phyloP scores from a whole-genome alignment of 2,888 invertebrate species.

The Drosophila merina region DNA sequence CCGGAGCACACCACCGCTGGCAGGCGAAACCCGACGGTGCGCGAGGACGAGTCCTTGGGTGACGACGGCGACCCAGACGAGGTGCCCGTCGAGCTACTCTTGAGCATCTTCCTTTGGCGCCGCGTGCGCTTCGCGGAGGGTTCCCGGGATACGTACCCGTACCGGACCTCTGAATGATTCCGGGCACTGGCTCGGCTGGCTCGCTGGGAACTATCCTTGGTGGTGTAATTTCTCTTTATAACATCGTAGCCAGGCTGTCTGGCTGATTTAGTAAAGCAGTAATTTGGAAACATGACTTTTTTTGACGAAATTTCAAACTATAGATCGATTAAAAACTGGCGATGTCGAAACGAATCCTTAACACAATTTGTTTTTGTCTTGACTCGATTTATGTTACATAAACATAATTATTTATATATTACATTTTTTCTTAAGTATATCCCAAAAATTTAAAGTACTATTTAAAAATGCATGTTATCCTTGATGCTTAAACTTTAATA shows the following conservation, averaged over 20 bases:
- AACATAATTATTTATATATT: neutral
- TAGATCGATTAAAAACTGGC: slow-evolving; percentile 33
- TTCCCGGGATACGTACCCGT: slow-evolving; percentile 1
- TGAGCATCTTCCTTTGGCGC: slow-evolving; percentile 4
- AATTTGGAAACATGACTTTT: slow-evolving; percentile 66
- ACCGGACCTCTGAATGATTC: slow-evolving; percentile 6
- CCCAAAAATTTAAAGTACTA: too few relatives aligned
- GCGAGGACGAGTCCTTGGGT: neutral
- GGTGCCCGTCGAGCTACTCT: neutral
- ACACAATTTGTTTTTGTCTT: neutral
- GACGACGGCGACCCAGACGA: too few relatives aligned
- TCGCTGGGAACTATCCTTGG: slow-evolving; percentile 9
- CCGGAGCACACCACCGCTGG: slow-evolving; percentile 19
- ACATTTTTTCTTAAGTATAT: too few relatives aligned
- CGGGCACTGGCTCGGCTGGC: neutral
- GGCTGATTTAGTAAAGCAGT: slow-evolving; percentile 57
- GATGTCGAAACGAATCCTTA: neutral
- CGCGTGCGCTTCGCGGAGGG: slow-evolving; percentile 2
- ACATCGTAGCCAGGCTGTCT: slow-evolving; percentile 52
- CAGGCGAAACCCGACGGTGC: slow-evolving; percentile 42
- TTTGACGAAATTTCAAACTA: slow-evolving; percentile 13
- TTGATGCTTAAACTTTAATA: too few relatives aligned
- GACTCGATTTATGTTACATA: neutral
- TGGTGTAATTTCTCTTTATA: slow-evolving; percentile 15
- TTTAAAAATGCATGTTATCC: too few relatives aligned